These are phyloP conservation scores for Sisyra terminalis DNA, from an alignment of 2,888 invertebrate species.

Conservation along the genomic window DNA sequence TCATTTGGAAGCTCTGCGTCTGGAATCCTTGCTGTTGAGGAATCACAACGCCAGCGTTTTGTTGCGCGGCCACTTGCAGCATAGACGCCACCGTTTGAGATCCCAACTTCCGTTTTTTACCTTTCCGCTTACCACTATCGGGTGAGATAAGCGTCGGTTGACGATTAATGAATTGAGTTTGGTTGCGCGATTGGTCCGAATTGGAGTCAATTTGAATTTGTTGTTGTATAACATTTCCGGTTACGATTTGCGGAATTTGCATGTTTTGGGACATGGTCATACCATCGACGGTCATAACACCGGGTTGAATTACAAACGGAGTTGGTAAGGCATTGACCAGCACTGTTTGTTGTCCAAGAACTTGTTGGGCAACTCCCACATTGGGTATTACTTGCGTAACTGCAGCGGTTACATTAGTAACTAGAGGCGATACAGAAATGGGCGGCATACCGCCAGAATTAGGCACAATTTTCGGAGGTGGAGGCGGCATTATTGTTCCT, in stretches of 20 bases:
- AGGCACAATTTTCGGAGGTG: conserved; percentile 33
- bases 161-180: conserved; percentile 18
- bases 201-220: conserved; percentile 36
- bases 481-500: conserved; percentile 45
- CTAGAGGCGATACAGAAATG: conserved; percentile 40
- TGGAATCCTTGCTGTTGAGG: conserved; percentile 38
- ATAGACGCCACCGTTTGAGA: conserved; percentile 53
- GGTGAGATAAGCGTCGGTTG: conserved; percentile 36
- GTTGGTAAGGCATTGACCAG: conserved; percentile 65
- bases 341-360: conserved; percentile 59
- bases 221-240: conserved; percentile 44
- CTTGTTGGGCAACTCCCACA: conserved; percentile 43
- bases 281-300: conserved; percentile 60
- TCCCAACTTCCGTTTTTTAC: conserved; percentile 57
- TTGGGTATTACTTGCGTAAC: conserved; percentile 48
- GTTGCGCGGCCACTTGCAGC: conserved; percentile 49
- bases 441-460: conserved; percentile 35
- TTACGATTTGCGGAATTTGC: conserved; percentile 50
- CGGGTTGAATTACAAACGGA: conserved; percentile 63
- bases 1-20: conserved; percentile 57
- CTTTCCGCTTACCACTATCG: conserved; percentile 46
- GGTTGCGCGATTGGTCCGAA: conserved; percentile 25
- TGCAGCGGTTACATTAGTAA: conserved; percentile 46
- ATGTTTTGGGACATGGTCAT: conserved; percentile 50
- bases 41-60: conserved; percentile 41